Conservation (phyloP, 2,797 vertebrate genomes). For the Girardinus metallicus region DNA sequence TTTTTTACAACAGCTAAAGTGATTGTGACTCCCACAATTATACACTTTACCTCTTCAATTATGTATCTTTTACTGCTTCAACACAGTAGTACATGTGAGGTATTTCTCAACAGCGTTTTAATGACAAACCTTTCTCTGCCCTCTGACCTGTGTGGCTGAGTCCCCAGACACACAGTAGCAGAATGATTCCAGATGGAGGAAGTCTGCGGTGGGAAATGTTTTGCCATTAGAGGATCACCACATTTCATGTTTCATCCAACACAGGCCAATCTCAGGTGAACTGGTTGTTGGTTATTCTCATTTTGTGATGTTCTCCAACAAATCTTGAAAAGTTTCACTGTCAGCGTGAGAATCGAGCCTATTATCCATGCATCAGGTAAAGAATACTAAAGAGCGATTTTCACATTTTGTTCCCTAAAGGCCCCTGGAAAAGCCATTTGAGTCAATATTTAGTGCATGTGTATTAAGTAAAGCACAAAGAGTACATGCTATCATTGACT, state of each 20-base stretch:
- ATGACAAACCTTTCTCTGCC: slow-evolving; percentile 76
- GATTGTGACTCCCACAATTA: background rate
- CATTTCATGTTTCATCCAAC: slow-evolving; percentile 37
- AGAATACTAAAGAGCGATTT: slow-evolving; percentile 31
- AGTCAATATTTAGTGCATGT: slow-evolving; percentile 47
- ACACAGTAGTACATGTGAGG: slow-evolving; percentile 44
- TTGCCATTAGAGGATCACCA: slow-evolving; percentile 35
- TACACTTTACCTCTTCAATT: slow-evolving; percentile 30
- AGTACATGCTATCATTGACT: slow-evolving; percentile 64
- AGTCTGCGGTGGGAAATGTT: slow-evolving; percentile 46
- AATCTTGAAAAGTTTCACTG: slow-evolving; percentile 25
- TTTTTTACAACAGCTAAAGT: background rate
- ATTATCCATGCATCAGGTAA: slow-evolving; percentile 56
- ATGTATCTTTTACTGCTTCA: slow-evolving; percentile 38
- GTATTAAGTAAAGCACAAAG: slow-evolving; percentile 29
- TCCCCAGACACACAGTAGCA: slow-evolving; percentile 73
- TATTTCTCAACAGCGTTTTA: slow-evolving; percentile 71
- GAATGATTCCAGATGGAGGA: slow-evolving; percentile 80
- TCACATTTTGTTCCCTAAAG: slow-evolving; percentile 38
- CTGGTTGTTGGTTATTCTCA: slow-evolving; percentile 7
- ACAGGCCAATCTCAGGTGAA: slow-evolving; percentile 27
- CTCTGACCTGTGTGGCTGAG: slow-evolving; percentile 69
- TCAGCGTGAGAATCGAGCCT: slow-evolving; percentile 35
- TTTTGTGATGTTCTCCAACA: slow-evolving; percentile 14
- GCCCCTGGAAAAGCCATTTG: slow-evolving; percentile 66